Conservation (phyloP, 2,113 vertebrate genomes). For the Rana temporaria region DNA sequence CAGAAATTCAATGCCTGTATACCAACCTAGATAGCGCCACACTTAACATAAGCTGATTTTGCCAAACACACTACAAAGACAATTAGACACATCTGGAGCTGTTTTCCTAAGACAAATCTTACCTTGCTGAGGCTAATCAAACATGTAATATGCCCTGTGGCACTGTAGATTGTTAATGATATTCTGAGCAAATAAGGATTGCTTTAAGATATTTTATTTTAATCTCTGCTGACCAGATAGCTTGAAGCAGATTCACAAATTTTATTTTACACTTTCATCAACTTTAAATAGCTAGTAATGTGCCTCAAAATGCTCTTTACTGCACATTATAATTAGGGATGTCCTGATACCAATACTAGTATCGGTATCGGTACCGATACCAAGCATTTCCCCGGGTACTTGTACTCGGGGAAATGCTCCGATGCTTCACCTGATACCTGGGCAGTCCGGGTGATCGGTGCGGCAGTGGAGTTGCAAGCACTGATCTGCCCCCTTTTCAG, state of each 20-base stretch:
- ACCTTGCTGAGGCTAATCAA: slow-evolving; percentile 52
- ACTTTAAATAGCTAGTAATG: not conserved
- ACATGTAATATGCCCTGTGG: slow-evolving; percentile 53
- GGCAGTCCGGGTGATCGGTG: no score
- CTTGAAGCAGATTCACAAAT: not conserved
- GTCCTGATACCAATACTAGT: no score
- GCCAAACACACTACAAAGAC: slow-evolving; percentile 33
- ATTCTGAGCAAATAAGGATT: slow-evolving; percentile 8
- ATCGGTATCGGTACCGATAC: no score
- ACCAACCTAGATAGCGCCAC: not conserved
- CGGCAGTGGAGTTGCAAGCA: no score
- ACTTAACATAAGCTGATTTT: slow-evolving; percentile 13
- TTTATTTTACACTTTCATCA: not conserved
- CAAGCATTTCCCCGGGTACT: no score
- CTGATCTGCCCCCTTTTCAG: no score
- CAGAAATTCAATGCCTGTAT: not conserved
- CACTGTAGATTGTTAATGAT: slow-evolving; percentile 30
- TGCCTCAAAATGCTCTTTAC: not conserved
- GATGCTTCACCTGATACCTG: no score
- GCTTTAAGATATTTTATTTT: not conserved
- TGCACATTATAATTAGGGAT: not conserved
- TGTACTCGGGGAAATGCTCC: no score
- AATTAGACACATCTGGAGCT: slow-evolving; percentile 46
- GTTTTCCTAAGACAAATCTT: slow-evolving; percentile 33
- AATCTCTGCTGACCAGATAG: slow-evolving; percentile 1